Evolutionary conservation across 1,140 invertebrate species (phyloP).

Genomic region (Sycophila sp.): DNA sequence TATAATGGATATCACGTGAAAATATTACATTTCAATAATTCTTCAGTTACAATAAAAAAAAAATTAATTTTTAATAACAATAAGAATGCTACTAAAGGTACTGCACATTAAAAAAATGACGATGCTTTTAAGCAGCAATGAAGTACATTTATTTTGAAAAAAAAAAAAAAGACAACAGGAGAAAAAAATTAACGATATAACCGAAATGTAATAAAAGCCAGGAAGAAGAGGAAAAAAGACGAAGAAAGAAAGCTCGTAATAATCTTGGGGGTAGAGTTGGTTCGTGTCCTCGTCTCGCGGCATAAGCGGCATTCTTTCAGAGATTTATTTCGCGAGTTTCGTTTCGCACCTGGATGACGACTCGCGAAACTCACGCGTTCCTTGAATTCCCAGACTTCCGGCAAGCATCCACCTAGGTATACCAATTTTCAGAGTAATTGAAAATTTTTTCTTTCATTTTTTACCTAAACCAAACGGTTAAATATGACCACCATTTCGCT

Average conservation of each 20-base stretch:
- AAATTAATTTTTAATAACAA: background rate
- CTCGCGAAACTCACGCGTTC: constrained; percentile 53
- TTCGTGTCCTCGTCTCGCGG: background rate
- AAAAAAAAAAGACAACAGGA: too few relatives aligned
- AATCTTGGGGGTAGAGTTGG: background rate
- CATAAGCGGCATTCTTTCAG: constrained; percentile 42
- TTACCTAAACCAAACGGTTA: too few relatives aligned
- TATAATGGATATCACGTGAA: too few relatives aligned
- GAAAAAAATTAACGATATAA: constrained; percentile 1
- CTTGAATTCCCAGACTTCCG: constrained; percentile 42
- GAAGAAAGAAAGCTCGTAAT: background rate
- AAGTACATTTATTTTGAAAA: too few relatives aligned
- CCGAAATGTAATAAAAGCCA: background rate
- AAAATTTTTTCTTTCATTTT: background rate
- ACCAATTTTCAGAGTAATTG: constrained; percentile 17
- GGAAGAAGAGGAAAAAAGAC: background rate
- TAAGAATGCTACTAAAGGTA: too few relatives aligned
- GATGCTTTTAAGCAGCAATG: too few relatives aligned
- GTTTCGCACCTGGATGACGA: constrained; percentile 56
- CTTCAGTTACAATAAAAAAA: too few relatives aligned
- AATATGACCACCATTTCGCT: too few relatives aligned
- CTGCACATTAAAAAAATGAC: too few relatives aligned
- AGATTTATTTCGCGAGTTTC: constrained; percentile 61
- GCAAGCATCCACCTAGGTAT: background rate
- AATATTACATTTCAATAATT: too few relatives aligned